A percentile compares a stretch with the other conserved stretches of the same genome.
phyloP scores from a whole-genome alignment of 2,113 vertebrate genomes.

The Pseudopodoces humilis region DNA sequence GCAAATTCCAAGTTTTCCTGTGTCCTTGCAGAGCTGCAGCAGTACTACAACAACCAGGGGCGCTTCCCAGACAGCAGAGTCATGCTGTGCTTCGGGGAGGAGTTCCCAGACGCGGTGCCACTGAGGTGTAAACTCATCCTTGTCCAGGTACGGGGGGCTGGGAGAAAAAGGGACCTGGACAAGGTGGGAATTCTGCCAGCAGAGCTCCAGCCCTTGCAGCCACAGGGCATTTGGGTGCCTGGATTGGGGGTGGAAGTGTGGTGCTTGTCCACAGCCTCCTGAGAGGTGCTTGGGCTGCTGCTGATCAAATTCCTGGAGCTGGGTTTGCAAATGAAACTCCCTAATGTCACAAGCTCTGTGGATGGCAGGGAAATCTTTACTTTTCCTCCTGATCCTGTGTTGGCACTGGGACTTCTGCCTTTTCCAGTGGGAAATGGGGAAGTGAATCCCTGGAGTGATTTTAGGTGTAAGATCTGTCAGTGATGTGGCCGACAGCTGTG shows the following conservation, averaged over 20 bases:
- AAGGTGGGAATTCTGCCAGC: not conserved
- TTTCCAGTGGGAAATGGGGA: not conserved
- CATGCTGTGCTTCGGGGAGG: slow-evolving; percentile 93
- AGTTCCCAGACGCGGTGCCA: slow-evolving; percentile 82
- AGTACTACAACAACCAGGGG: slow-evolving; percentile 84
- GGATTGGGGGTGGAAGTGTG: not conserved
- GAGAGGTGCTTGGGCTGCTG: not conserved
- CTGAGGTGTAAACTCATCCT: slow-evolving; percentile 90
- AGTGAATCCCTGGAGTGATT: not conserved
- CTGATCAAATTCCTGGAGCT: not conserved
- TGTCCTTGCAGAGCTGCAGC: slow-evolving; percentile 82
- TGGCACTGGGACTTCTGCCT: not conserved
- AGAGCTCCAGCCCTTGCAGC: not conserved
- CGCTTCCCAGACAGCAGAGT: slow-evolving; percentile 86
- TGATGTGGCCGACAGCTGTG: rapidly evolving
- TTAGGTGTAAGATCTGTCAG: not conserved
- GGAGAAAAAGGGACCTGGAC: rapidly evolving
- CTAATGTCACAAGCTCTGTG: not conserved
- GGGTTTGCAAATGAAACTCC: not conserved
- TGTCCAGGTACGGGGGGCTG: slow-evolving; percentile 81
- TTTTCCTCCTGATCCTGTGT: not conserved
- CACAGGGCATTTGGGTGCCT: not conserved
- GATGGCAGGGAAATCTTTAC: not conserved
- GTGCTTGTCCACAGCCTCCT: not conserved
- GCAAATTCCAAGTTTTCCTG: not conserved